Evolutionary conservation across 2,113 vertebrate species (phyloP).

Genomic region (Bos javanicus): DNA sequence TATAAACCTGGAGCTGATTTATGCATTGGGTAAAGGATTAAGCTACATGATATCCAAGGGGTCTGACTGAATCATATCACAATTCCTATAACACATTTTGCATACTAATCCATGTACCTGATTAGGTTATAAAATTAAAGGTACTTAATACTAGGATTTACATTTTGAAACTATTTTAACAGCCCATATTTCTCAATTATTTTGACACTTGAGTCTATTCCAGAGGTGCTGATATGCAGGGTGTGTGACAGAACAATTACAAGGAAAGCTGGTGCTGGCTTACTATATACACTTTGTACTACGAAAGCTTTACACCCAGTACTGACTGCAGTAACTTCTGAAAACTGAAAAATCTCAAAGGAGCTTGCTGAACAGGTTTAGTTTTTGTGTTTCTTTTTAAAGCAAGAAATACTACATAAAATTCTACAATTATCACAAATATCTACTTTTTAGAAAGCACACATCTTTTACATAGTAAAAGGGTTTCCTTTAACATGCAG

Average conservation of each 20-base stretch:
- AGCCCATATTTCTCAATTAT: neutral
- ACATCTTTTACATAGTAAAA: neutral
- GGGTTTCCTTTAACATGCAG: neutral
- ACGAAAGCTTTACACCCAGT: neutral
- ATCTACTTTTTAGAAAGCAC: neutral
- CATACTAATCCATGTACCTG: neutral
- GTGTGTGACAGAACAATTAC: neutral
- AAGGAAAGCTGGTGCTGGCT: neutral
- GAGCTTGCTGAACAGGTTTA: neutral
- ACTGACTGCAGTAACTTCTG: neutral
- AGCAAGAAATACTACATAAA: neutral
- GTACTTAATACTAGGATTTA: neutral
- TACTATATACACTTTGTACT: neutral
- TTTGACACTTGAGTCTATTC: neutral
- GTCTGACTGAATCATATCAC: neutral
- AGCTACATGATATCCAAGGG: neutral
- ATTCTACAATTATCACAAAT: neutral
- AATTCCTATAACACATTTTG: neutral
- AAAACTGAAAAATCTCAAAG: constrained; percentile 16
- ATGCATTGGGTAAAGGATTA: neutral
- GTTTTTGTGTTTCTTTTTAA: neutral
- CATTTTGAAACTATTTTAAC: neutral
- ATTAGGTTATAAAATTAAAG: neutral
- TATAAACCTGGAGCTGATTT: neutral
- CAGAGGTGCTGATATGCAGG: neutral